Conservation (phyloP, 2,888 invertebrate species). For the Drosophila birchii region DNA sequence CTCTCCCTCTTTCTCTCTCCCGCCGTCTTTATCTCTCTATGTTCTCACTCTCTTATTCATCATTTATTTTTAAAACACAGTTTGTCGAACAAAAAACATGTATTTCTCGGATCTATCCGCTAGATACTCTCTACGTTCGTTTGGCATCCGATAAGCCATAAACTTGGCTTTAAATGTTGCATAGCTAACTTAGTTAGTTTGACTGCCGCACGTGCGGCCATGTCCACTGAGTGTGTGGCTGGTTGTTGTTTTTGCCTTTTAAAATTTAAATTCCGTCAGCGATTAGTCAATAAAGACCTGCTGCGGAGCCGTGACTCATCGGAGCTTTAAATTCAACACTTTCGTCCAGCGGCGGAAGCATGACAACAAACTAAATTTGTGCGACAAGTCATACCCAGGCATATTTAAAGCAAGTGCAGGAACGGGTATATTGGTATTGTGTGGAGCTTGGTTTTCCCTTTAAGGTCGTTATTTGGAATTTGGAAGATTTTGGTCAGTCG, state of each 20-base stretch:
- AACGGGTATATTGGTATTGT: constrained; percentile 8
- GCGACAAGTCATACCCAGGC: constrained; percentile 24
- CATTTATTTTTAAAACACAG: constrained; percentile 83
- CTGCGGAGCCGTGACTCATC: constrained; percentile 36
- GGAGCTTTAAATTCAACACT: constrained; percentile 32
- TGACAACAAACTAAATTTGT: constrained; percentile 44
- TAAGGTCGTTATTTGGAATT: not conserved
- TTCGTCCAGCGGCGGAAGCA: constrained; percentile 39
- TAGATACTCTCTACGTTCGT: constrained; percentile 11
- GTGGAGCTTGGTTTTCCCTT: not conserved
- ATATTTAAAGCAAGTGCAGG: constrained; percentile 15
- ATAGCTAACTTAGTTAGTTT: constrained; percentile 5
- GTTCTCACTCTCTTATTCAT: constrained; percentile 57
- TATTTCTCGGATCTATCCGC: constrained; percentile 9
- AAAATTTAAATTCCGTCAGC: constrained; percentile 39
- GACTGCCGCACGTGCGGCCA: constrained; percentile 31
- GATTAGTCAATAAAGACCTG: constrained; percentile 41
- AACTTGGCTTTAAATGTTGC: constrained; percentile 33
- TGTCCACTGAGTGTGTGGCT: constrained; percentile 19
- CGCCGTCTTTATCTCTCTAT: constrained; percentile 38
- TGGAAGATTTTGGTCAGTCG: no score
- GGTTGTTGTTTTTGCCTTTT: constrained; percentile 21
- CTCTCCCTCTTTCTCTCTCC: constrained; percentile 48
- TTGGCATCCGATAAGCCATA: constrained; percentile 17
- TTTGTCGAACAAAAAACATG: constrained; percentile 68